Percentiles rank a stretch among this genome's conserved stretches.
These are phyloP conservation scores for Theretra japonica DNA, from an alignment of 2,888 invertebrate genomes.

Conservation along the genomic window DNA sequence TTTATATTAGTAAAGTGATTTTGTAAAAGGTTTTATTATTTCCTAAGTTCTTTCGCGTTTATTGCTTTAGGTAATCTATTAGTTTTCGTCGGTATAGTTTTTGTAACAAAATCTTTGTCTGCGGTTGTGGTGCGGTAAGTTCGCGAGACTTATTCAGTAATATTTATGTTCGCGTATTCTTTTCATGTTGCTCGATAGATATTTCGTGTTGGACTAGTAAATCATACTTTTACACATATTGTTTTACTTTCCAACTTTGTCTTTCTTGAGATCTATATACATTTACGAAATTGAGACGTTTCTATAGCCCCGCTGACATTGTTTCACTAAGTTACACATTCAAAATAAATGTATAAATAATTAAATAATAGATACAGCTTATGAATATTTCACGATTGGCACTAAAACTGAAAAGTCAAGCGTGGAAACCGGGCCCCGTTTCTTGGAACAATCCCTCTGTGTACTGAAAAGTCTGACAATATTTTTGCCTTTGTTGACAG, in stretches of 20 bases:
- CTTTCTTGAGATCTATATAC: not conserved
- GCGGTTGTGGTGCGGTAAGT: not conserved
- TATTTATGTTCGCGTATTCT: constrained; percentile 15
- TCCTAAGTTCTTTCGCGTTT: not conserved
- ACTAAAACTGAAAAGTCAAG: no score
- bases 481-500: no score
- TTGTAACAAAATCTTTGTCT: not conserved
- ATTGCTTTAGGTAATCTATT: not conserved
- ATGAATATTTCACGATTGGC: no score
- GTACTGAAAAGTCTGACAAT: no score
- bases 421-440: no score
- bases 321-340: not conserved
- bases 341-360: not conserved
- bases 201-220: constrained; percentile 8
- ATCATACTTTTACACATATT: constrained; percentile 24
- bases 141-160: not conserved
- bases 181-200: constrained; percentile 15
- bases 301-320: not conserved
- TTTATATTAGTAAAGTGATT: constrained; percentile 14
- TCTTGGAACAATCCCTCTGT: no score
- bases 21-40: constrained; percentile 11
- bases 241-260: constrained; percentile 22
- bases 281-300: constrained; percentile 13
- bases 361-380: no score
- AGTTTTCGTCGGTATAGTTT: constrained; percentile 7